Evolutionary conservation across 2,113 vertebrate genomes (phyloP).

Genomic region (Poicephalus gulielmi): DNA sequence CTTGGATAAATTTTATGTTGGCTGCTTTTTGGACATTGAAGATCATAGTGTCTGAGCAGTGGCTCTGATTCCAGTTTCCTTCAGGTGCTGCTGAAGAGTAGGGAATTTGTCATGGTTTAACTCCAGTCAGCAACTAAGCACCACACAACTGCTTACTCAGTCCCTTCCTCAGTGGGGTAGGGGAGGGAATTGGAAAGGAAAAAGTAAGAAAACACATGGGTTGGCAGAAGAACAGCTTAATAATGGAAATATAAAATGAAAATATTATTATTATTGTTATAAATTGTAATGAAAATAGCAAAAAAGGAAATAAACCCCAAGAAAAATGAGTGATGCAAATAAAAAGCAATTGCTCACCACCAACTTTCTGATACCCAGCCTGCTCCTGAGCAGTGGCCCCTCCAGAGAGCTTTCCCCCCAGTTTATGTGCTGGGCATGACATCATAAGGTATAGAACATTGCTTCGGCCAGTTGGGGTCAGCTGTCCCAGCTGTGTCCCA

Average conservation of each 20-base stretch:
- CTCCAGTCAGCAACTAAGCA: not conserved
- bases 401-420: not conserved
- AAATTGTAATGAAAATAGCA: not conserved
- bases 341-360: not conserved
- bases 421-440: not conserved
- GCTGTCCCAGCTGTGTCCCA: not conserved
- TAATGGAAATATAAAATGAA: not conserved
- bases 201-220: not conserved
- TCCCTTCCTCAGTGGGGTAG: not conserved
- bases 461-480: not conserved
- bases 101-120: not conserved
- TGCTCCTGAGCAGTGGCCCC: not conserved
- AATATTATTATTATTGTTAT: not conserved
- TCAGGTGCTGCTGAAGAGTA: slow-evolving; percentile 36
- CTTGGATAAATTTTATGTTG: slow-evolving; percentile 14
- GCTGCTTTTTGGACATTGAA: slow-evolving; percentile 47
- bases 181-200: not conserved
- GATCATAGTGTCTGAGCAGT: slow-evolving; percentile 25
- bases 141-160: not conserved
- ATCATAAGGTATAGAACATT: not conserved
- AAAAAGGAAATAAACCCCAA: not conserved
- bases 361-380: not conserved
- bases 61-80: slow-evolving; percentile 24
- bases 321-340: not conserved
- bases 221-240: not conserved